Base-by-base conservation (phyloP, 1,140 invertebrate species). In the Agrilus planipennis region DNA sequence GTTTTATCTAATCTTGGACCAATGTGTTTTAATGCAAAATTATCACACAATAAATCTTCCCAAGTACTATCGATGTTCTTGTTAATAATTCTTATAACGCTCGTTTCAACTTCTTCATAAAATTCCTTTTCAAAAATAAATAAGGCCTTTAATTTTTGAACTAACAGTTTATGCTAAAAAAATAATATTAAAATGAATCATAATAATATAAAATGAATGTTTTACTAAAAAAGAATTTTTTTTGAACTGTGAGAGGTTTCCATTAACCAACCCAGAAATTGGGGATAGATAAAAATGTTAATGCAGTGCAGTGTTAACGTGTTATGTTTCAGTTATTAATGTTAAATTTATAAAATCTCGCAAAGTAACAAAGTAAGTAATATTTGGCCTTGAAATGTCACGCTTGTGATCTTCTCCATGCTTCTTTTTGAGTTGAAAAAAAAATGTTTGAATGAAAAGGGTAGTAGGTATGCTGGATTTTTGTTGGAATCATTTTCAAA, bases 141-240 rank as follows among this genome's bases (percentile, higher is more conserved):
- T 25, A 59, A 34, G 1, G 50, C 50, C 31, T 48, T 36, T 21
- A 59, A 17, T 45, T 57, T 57, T 46, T 62, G 58, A 34, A 58
- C 43, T 29, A 46, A 52, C 15, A 61, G 45, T 40, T 53, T 60
- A 39, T 55, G 50, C 55, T 57, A 34, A 54, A 57, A 39, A 10
- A 39, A 42, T 35, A 39, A 3, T 18, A 32, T 43, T 37, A 36
- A 39, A 36, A 27, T 17, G 40, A 42, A 20, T 25, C 22, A 25
- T 25, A 25, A 25, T 6, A 25, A 25, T 25, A 11, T 6, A 5
- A 7, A 5, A 25, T 25, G 22, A 25, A 25, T 25, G 22, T 25
- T 6, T 25, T 25, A 11, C 22, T 25, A 25, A 25, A 25, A 7
- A 25, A 25, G 29, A 31, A 31, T 12, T 6, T 6, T 14, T 31